Percentiles rank a stretch among this genome's conserved stretches.
These are phyloP conservation scores for Aporophyla nigra DNA, from an alignment of 2,888 invertebrate genomes.

Conservation along the genomic window DNA sequence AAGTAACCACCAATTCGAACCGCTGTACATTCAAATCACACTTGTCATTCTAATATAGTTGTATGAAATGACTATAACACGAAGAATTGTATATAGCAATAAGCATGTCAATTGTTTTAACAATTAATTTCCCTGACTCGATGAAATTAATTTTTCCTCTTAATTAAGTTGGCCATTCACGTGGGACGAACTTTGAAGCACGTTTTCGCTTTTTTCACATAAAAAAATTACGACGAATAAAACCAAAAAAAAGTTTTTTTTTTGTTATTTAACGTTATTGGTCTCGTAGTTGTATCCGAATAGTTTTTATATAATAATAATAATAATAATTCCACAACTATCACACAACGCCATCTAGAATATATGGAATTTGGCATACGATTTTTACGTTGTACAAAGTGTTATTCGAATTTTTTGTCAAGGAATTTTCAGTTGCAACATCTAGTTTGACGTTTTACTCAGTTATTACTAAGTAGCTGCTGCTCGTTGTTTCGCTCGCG, in stretches of 20 bases:
- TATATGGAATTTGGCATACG: background rate
- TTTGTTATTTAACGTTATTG: constrained; percentile 14
- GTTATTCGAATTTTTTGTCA: constrained; percentile 6
- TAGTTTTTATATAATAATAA: too few relatives aligned
- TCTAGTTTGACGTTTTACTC: background rate
- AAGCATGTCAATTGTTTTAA: too few relatives aligned
- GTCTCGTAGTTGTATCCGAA: background rate
- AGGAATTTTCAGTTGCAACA: background rate
- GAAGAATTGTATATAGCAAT: background rate
- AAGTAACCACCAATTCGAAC: too few relatives aligned
- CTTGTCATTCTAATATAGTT: too few relatives aligned
- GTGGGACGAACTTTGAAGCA: background rate
- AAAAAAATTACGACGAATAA: background rate
- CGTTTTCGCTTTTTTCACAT: background rate
- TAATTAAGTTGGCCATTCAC: background rate
- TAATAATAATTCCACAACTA: too few relatives aligned
- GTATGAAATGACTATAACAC: too few relatives aligned
- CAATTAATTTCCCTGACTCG: too few relatives aligned
- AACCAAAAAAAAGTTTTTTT: constrained; percentile 1
- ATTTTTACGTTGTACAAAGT: background rate
- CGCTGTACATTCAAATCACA: too few relatives aligned
- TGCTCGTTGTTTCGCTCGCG: too few relatives aligned
- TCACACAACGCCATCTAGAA: too few relatives aligned
- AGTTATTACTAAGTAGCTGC: background rate
- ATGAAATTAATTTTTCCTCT: too few relatives aligned